A percentile compares a stretch with the other conserved stretches of the same genome.
These are phyloP conservation scores for Eptesicus fuscus DNA, from an alignment of 2,113 vertebrate genomes.

Conservation along the genomic window DNA sequence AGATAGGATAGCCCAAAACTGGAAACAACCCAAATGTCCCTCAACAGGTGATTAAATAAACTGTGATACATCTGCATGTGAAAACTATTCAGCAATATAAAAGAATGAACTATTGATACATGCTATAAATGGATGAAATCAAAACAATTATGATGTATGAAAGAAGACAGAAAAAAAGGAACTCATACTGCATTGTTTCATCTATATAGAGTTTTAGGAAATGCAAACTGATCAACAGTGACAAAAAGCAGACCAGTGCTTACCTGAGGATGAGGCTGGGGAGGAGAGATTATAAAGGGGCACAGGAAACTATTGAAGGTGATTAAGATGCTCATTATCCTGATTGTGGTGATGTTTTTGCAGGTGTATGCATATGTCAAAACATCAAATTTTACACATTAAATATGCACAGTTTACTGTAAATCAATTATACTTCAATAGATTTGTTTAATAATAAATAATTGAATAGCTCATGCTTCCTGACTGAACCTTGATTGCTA, in stretches of 20 bases:
- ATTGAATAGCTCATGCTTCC: background rate
- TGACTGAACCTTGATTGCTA: background rate
- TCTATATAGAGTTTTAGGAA: background rate
- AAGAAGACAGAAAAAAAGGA: background rate
- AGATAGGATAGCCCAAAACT: background rate
- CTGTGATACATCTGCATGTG: background rate
- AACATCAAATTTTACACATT: background rate
- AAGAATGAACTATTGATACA: background rate
- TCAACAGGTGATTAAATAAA: background rate
- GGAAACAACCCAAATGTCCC: background rate
- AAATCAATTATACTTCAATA: slow-evolving; percentile 13
- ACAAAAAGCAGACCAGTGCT: background rate
- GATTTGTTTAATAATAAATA: slow-evolving; percentile 21
- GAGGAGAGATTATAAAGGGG: background rate
- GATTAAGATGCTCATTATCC: background rate
- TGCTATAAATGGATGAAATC: background rate
- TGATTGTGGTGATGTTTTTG: background rate
- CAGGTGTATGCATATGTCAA: background rate
- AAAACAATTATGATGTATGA: background rate
- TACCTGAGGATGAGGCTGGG: background rate
- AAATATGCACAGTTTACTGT: background rate
- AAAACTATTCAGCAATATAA: background rate
- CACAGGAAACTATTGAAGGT: background rate
- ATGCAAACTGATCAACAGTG: background rate
- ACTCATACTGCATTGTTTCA: background rate